These are phyloP conservation scores for Leucophora obtusa DNA, from an alignment of 2,888 invertebrate species.

Conservation along the genomic window DNA sequence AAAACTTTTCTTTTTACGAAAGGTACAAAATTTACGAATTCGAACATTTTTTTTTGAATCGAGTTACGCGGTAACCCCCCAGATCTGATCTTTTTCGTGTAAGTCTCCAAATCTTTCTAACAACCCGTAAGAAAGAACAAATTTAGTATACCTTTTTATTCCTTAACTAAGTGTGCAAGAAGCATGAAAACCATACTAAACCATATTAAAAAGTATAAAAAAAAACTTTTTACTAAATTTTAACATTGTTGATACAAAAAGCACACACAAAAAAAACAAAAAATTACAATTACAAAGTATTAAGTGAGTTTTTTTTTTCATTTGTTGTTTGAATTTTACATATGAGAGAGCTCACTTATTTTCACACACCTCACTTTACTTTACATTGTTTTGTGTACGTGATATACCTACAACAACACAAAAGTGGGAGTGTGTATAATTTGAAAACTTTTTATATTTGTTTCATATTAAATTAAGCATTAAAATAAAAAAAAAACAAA, in stretches of 20 bases:
- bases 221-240: not conserved
- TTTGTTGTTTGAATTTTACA: slow-evolving; percentile 26
- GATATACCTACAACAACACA: not conserved
- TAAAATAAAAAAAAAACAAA: no score
- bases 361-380: not conserved
- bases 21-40: no score
- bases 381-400: not conserved
- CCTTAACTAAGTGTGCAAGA: not conserved
- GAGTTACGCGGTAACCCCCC: no score
- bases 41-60: no score
- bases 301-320: slow-evolving; percentile 7
- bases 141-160: no score
- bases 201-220: not conserved
- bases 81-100: no score
- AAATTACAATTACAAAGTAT: slow-evolving; percentile 38
- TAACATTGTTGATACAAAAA: slow-evolving; percentile 1
- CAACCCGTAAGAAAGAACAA: no score
- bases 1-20: no score
- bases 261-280: no score
- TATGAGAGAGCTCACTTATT: not conserved
- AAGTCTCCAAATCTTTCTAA: not conserved
- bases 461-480: no score
- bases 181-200: not conserved
- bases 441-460: no score
- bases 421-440: no score